A percentile compares a stretch with the other conserved stretches of the same genome.
Evolutionary conservation across 2,888 invertebrate genomes (phyloP).

Genomic region (Tetropium fuscum): DNA sequence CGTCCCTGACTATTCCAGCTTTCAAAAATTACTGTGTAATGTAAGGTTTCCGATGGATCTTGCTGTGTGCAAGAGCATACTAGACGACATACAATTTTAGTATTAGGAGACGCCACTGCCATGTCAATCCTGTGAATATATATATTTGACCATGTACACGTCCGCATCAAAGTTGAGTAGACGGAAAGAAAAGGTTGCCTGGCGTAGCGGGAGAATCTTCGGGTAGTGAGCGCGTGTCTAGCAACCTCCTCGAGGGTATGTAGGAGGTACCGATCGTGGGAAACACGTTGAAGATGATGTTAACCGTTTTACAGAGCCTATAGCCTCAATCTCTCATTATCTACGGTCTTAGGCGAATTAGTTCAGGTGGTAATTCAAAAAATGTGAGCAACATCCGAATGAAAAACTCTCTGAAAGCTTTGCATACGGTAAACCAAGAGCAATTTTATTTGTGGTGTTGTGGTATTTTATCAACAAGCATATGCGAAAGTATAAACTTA

Average conservation of each 20-base stretch:
- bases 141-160: background rate
- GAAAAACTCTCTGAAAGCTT: no score
- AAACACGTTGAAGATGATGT: conserved; percentile 54
- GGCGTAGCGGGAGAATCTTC: conserved; percentile 32
- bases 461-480: no score
- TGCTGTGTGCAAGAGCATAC: no score
- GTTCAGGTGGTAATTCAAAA: conserved; percentile 23
- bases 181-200: background rate
- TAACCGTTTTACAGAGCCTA: conserved; percentile 52
- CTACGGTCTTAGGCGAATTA: conserved; percentile 39
- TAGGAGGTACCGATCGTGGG: conserved; percentile 59
- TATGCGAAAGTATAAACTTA: no score
- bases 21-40: no score
- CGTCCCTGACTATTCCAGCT: no score
- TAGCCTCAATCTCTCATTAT: conserved; percentile 49
- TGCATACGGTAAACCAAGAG: background rate
- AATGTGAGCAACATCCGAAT: no score
- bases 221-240: conserved; percentile 60
- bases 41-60: no score
- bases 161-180: background rate
- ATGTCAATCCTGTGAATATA: background rate
- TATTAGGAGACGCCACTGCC: no score
- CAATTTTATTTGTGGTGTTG: no score
- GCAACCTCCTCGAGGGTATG: conserved; percentile 62
- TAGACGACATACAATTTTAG: no score